phyloP scores from a whole-genome alignment of 1,140 invertebrate species.

The roundworm (Caenorhabditis elegans) region WBcel235 BX284604.4:9745501-9746000 shows the following conservation, averaged over 20 bases:
- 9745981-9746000: background rate
- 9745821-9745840: background rate
- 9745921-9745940: background rate
- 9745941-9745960: background rate
- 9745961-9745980: conserved; percentile 1
- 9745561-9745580: too few relatives aligned
- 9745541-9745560: too few relatives aligned
- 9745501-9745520: too few relatives aligned
- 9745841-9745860: background rate
- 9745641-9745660: background rate
- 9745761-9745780: too few relatives aligned
- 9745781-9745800: background rate
- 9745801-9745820: background rate
- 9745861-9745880: background rate
- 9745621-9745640: background rate
- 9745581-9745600: too few relatives aligned
- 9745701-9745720: background rate
- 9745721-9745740: background rate
- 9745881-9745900: background rate
- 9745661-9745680: background rate
- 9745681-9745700: background rate
- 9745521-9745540: too few relatives aligned
- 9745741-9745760: background rate
- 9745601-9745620: background rate
- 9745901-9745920: background rate